A percentile compares a stretch with the other conserved stretches of the same genome.
phyloP scores from a whole-genome alignment of 2,888 invertebrate species.

The Sinelater perroti region DNA sequence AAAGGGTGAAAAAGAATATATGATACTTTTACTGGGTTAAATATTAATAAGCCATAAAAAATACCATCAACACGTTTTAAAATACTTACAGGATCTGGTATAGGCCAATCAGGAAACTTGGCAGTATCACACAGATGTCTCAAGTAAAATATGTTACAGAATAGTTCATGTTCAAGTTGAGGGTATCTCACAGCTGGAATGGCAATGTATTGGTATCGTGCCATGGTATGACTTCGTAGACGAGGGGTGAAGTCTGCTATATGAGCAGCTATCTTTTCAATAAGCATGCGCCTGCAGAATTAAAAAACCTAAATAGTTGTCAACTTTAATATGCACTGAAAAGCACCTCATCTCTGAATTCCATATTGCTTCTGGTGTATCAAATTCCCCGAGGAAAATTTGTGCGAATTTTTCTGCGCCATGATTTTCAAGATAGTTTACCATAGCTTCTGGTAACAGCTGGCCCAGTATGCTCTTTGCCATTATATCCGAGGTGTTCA shows the following conservation, averaged over 20 bases:
- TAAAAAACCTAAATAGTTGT: too few species aligned
- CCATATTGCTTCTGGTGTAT: constrained; percentile 99
- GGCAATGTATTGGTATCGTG: constrained; percentile 93
- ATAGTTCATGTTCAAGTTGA: constrained; percentile 93
- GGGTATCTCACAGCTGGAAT: constrained; percentile 94
- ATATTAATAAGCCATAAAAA: constrained; percentile 1
- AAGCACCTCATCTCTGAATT: constrained; percentile 91
- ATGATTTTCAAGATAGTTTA: constrained; percentile 97
- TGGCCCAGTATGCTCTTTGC: constrained; percentile 92
- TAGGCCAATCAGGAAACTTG: constrained; percentile 97
- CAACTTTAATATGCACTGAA: background rate
- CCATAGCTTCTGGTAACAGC: constrained; percentile 97
- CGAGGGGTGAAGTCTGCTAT: constrained; percentile 97
- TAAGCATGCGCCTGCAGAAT: constrained; percentile 79
- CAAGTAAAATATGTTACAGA: constrained; percentile 98
- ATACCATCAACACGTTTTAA: too few species aligned
- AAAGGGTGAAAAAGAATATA: too few species aligned
- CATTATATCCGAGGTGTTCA: constrained; percentile 79
- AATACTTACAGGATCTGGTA: constrained; percentile 85
- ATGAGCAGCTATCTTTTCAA: constrained; percentile 96
- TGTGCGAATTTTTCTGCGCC: constrained; percentile 98
- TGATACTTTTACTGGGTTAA: too few species aligned
- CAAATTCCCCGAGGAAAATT: constrained; percentile 97
- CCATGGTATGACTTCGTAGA: constrained; percentile 91
- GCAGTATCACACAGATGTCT: constrained; percentile 91